phyloP scores from a whole-genome alignment of 1,140 invertebrate species.

The Coelopa frigida region DNA sequence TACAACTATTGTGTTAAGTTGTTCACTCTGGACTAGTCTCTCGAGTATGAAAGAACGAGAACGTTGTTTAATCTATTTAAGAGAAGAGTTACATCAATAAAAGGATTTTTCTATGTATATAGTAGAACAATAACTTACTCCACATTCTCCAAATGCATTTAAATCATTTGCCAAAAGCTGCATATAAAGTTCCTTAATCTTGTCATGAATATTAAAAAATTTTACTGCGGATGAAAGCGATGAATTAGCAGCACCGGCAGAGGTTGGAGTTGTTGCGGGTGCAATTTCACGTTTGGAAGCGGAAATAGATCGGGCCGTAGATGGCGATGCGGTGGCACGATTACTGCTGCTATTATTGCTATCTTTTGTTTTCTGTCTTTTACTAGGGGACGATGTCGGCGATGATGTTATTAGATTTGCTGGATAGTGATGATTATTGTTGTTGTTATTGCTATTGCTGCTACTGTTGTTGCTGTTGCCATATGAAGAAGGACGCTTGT shows the following conservation, averaged over 20 bases:
- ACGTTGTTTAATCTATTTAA: conserved; percentile 27
- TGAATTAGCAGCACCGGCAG: neutral
- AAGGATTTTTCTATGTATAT: neutral
- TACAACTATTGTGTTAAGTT: conserved; percentile 79
- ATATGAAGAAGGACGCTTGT: conserved; percentile 29
- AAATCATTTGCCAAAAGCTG: conserved; percentile 37
- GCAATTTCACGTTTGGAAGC: conserved; percentile 8
- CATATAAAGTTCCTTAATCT: conserved; percentile 51
- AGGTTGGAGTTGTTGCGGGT: neutral
- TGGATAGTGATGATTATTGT: conserved; percentile 22
- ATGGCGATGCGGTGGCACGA: conserved; percentile 12
- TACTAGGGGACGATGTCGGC: conserved; percentile 36
- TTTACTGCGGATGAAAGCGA: conserved; percentile 18
- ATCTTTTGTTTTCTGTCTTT: conserved; percentile 37
- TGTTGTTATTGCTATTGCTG: conserved; percentile 18
- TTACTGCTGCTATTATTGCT: conserved; percentile 1
- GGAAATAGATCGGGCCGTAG: conserved; percentile 18
- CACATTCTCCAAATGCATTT: conserved; percentile 34
- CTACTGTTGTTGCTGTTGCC: conserved; percentile 7
- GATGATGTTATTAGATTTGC: conserved; percentile 15
- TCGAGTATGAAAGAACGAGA: conserved; percentile 68
- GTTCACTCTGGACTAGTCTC: conserved; percentile 74
- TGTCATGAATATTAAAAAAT: conserved; percentile 54
- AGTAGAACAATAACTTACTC: conserved; percentile 25
- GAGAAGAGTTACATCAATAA: neutral